Base-by-base conservation (phyloP, 2,113 vertebrate genomes). In the Kobus ellipsiprymnus region DNA sequence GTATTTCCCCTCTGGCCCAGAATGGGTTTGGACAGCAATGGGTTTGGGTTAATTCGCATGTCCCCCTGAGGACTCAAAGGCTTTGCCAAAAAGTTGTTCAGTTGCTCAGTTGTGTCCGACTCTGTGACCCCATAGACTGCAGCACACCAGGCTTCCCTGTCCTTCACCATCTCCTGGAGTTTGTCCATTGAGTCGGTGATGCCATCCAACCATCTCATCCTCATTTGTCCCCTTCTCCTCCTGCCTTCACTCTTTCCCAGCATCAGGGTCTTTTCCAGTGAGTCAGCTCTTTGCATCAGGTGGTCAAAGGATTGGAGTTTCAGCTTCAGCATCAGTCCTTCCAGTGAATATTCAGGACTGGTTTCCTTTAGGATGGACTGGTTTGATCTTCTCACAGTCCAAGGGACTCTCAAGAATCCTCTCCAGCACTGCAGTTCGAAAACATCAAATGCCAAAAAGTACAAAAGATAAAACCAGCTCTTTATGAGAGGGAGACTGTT, bases 11-110 rank as follows among this genome's bases (percentile, higher is more conserved):
- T 19, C 19, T 46, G 93, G 36, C 55, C 46, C 44, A 29, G 88
- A 54, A 21, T 11, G 64, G 21, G 29, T 36, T 15, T 55, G 55
- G 11, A n/a, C 55, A 15, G 46, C 13, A 6, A 2, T 48, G 46
- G 9, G 8, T 81, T 6, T 15, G 54, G 21, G 29, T 1, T 10
- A 54, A 10, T 29, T 13, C 7, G 0, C 46, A 54, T 2, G 2
- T 44, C 23, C 0, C 11, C 15, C 15, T 11, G 52, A 78, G 46
- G 60, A 91, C 2, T 15, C 27, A 1, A 10, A 86, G 40, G 29
- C n/a, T 86, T 29, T 29, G n/a, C 67, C 64, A 23, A 15, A 55
- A 78, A 64, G 5, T 6, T 71, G 64, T 36, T 71, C n/a, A 36
- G 9, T 36, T 23, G 64, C 64, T 36, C 64, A 71, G 19, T 6